A percentile compares a stretch with the other conserved stretches of the same genome.
Evolutionary conservation across 1,140 invertebrate species (phyloP).

Genomic region (Tetramorium simillimum): DNA sequence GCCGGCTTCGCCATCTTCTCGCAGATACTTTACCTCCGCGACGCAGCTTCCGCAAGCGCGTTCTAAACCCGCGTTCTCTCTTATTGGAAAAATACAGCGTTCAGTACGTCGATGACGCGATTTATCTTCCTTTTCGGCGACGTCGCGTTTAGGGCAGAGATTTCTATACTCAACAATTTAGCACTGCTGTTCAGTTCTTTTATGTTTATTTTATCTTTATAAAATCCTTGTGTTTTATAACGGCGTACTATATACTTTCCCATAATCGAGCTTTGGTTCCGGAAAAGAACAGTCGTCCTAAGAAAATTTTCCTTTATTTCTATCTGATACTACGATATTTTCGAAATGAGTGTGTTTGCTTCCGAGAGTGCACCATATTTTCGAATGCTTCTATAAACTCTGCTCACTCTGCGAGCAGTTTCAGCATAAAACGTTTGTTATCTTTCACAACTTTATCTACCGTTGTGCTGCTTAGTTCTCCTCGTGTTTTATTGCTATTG

Average conservation of each 20-base stretch:
- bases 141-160: slow-evolving; percentile 18
- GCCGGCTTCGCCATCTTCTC: slow-evolving; percentile 10
- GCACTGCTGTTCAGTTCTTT: neutral
- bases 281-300: neutral
- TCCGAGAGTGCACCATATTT: slow-evolving; percentile 59
- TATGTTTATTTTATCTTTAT: neutral
- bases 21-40: slow-evolving; percentile 51
- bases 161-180: slow-evolving; percentile 16
- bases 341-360: slow-evolving; percentile 58
- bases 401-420: slow-evolving; percentile 35
- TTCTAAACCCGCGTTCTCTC: slow-evolving; percentile 33
- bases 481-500: slow-evolving; percentile 41
- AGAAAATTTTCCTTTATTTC: slow-evolving; percentile 45
- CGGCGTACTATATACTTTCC: neutral
- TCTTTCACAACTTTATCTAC: slow-evolving; percentile 53
- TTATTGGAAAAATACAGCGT: slow-evolving; percentile 41
- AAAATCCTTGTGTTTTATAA: neutral
- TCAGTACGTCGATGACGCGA: slow-evolving; percentile 28
- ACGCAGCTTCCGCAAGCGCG: slow-evolving; percentile 32
- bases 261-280: neutral
- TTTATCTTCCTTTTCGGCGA: slow-evolving; percentile 24
- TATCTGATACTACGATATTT: slow-evolving; percentile 40
- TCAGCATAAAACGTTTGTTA: slow-evolving; percentile 47
- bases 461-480: slow-evolving; percentile 6
- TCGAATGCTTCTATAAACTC: slow-evolving; percentile 59